Evolutionary conservation across 1,140 invertebrate species (phyloP).

Genomic region (Pachyrhynchus sulphureomaculatus): DNA sequence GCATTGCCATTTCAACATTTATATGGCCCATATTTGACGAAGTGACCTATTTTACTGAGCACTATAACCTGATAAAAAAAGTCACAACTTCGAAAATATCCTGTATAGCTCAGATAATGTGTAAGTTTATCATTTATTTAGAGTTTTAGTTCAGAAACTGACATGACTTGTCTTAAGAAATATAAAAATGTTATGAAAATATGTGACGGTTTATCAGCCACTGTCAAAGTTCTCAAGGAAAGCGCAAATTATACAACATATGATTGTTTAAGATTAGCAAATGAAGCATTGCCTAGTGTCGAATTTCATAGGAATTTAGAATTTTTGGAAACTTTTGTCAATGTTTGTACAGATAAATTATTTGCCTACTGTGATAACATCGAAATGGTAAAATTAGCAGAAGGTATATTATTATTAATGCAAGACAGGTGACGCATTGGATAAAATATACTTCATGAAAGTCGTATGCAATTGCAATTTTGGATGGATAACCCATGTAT

Average conservation of each 20-base stretch:
- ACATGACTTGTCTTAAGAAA: conserved; percentile 40
- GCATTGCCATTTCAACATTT: too few relatives aligned
- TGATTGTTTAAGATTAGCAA: conserved; percentile 49
- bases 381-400: conserved; percentile 9
- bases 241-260: conserved; percentile 41
- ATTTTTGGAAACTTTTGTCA: conserved; percentile 46
- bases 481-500: too few relatives aligned
- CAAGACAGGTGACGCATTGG: neutral
- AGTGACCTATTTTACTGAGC: too few relatives aligned
- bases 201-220: conserved; percentile 54
- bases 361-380: conserved; percentile 12
- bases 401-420: conserved; percentile 9
- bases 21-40: too few relatives aligned
- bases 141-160: conserved; percentile 36
- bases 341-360: conserved; percentile 28
- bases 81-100: too few relatives aligned
- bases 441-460: neutral
- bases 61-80: too few relatives aligned
- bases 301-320: conserved; percentile 55
- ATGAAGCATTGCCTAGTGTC: conserved; percentile 53
- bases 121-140: conserved; percentile 17
- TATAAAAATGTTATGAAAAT: conserved; percentile 54
- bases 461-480: neutral
- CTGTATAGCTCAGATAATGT: too few relatives aligned
- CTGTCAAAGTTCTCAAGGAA: conserved; percentile 53